Base-by-base conservation (phyloP, 2,888 invertebrate species). In the Aspidiotus rigidus region DNA sequence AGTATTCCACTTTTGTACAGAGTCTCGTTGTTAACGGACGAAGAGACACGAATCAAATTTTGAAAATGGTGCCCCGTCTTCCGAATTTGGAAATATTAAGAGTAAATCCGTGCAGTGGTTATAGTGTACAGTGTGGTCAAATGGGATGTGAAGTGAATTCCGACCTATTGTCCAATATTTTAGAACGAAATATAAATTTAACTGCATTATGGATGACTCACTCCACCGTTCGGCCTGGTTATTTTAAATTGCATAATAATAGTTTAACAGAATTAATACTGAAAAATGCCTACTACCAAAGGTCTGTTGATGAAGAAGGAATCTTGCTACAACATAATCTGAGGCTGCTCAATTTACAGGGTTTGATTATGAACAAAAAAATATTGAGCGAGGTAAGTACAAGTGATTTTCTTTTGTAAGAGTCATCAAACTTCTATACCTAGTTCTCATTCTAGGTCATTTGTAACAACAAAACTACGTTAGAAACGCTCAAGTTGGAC, bases 331-430 rank as follows among this genome's bases (percentile, higher is more conserved):
- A 67, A 15, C 13, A 42, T 1, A 53, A 15, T n/a, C 39, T 67
- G 39, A 67, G 60, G 40, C 15, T 67, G 10, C 39, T 67, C 15
- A 67, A 67, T 67, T 59, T 67, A 9, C 67, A 67, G 60, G 59
- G 67, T 8, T 28, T 67, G 39, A 60, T 67, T 17, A 67, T 67
- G 13, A 67, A 59, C 53, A 59, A 59, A 17, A 8, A 42, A 8
- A 59, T 60, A 41, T 53, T 67, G 13, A 49, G 39, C 15, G 40
- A 44, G 17, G 67, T 67, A 59, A 60, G 67, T 59, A 17, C 28
- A 7, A 59, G 2, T 56, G 10, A 56, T 53, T 53, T 2, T 56
- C 16, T 10, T 56, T 5, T 9, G 56, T 2, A 49, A 49, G 49
- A 13, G n/a, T 49, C 49, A 5, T 13, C 49, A 1, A 49, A 3